Conservation (phyloP, 2,113 vertebrate species). For the Pagrus major region DNA sequence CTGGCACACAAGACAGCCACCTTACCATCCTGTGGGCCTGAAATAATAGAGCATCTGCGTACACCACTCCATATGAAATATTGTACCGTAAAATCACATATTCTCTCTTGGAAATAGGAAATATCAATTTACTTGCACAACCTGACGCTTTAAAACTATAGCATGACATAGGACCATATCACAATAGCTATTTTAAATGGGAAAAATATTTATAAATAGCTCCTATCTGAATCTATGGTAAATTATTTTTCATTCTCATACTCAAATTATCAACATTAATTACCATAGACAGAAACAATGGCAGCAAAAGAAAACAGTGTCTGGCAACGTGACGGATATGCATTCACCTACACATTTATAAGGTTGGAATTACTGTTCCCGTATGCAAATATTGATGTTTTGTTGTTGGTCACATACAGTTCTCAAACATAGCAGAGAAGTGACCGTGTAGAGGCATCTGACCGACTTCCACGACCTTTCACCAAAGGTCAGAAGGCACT, state of each 20-base stretch:
- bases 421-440: slow-evolving; percentile 77
- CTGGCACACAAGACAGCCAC: slow-evolving; percentile 14
- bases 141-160: slow-evolving; percentile 44
- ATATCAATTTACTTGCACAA: slow-evolving; percentile 30
- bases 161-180: slow-evolving; percentile 41
- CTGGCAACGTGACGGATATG: slow-evolving; percentile 51
- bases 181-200: slow-evolving; percentile 34
- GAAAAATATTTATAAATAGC: slow-evolving; percentile 24
- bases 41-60: slow-evolving; percentile 16
- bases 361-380: slow-evolving; percentile 36
- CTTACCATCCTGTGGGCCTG: neutral
- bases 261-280: slow-evolving; percentile 23
- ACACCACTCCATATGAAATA: neutral
- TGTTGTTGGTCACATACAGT: slow-evolving; percentile 53
- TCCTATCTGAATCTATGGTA: slow-evolving; percentile 18
- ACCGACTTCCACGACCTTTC: slow-evolving; percentile 22
- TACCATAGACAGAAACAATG: slow-evolving; percentile 47
- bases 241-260: slow-evolving; percentile 11
- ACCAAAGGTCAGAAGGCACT: slow-evolving; percentile 46
- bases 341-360: slow-evolving; percentile 50
- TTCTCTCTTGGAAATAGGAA: slow-evolving; percentile 32
- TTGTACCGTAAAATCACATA: slow-evolving; percentile 26
- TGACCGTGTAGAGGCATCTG: slow-evolving; percentile 46
- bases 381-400: slow-evolving; percentile 51
- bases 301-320: slow-evolving; percentile 53